Base-by-base conservation (phyloP, 2,888 invertebrate genomes). In the Megamerina dolium region DNA sequence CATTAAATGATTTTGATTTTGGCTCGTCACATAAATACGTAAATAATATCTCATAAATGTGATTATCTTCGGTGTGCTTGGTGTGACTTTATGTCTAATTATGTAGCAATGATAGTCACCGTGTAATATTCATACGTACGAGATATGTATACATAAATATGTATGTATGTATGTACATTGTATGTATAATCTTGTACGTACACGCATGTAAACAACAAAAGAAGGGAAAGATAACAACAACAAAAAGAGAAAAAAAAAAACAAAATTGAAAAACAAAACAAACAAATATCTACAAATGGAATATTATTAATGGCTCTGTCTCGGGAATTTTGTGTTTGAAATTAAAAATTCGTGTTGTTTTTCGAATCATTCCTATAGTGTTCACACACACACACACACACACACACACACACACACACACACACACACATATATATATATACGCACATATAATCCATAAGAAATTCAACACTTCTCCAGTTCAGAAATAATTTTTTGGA, bases 271-370 rank as follows among this genome's bases (percentile, higher is more conserved):
- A 41, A 48, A 45, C 47, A 49, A 49, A 46, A 42, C 42, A 44
- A 41, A 49, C 57, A n/a, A n/a, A n/a, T n/a, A n/a, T n/a, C n/a
- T n/a, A n/a, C n/a, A n/a, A n/a, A n/a, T n/a, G n/a, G n/a, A 52
- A 52, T 61, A 60, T 61, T 59, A 58, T 59, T 60, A 63, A 61
- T 60, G 60, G 51, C 48, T 55, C 54, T 61, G 61, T 60, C 59
- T 61, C 56, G 57, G 58, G 56, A 55, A 61, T 58, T 59, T 61
- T 59, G 54, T 59, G 59, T 56, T 54, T 43, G 50, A 57, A 59
- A 56, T 55, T 59, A 52, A 55, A 58, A 61, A 58, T 56, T 59
- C 55, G 48, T 53, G 50, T 55, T 59, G 55, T 54, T 36, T 31
- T 53, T 53, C 48, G 51, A 54, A 56, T 55, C 57, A 56, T 55